Evolutionary conservation across 2,888 invertebrate genomes (phyloP), one percentile per base, ranked within the genome.

Genomic region (Thymelicus acteon): DNA sequence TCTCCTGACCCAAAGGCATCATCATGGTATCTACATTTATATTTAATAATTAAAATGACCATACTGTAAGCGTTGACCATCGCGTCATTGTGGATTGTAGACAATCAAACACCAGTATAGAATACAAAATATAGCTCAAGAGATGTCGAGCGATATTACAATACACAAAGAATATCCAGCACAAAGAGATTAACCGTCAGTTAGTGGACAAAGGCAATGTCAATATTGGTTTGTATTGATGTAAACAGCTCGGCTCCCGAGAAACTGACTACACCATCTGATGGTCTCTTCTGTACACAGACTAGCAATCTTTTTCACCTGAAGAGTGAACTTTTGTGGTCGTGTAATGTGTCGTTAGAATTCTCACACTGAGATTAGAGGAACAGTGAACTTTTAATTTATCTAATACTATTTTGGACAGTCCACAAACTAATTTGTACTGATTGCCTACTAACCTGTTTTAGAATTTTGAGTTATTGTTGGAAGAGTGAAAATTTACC

Each of bases 221-320:
- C 92, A 92, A 92, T 91, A 91, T 90, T 90, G 87, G 89, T 88
- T 86, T 88, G 86, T 86, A 86, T 87, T 84, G 81, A 82, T 82
- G 88, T 87, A 88, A 89, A 90, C 88, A 90, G 79, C 80, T 76
- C 79, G 80, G 80, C 81, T 90, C 88, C 89, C 85, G 84, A 86
- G 90, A 89, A 92, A 86, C 83, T 78, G 79, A 79, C 80, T 76
- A 80, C 60, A 63, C 58, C 39, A 60, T 62, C 52, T 52, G 52
- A 61, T 64, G 64, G 63, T 15, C 58, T 63, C 12, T 47, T 69
- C 60, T 64, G 37, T 64, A 64, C 58, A 64, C 70, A 52, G 15
- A 52, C 40, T 61, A 39, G 7, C 19, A 57, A 44, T 61, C 61
- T 61, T 60, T 39, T 12, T n/a, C n/a, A 12, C 44, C 44, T 44